phyloP scores from a whole-genome alignment of 2,797 vertebrate species.

The Xerus rutilus region DNA sequence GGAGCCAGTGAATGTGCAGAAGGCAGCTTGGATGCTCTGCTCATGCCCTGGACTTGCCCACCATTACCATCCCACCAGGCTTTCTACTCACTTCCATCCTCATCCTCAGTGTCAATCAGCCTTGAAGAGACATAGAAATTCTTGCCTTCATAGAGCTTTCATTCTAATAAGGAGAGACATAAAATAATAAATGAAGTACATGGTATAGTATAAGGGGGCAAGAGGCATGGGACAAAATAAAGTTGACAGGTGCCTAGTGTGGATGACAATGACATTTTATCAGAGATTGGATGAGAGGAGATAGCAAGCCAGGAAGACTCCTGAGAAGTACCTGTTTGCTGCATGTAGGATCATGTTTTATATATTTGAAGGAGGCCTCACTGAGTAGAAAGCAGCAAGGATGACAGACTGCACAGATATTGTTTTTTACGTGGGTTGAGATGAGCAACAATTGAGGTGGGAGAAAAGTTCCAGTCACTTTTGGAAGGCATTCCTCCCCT shows the following conservation, averaged over 20 bases:
- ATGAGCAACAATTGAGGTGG: background rate
- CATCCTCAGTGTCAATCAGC: background rate
- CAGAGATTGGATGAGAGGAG: background rate
- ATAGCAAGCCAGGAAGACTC: background rate
- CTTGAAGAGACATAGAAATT: background rate
- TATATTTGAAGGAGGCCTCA: background rate
- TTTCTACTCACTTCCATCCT: too few relatives aligned
- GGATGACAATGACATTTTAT: background rate
- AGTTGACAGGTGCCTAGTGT: background rate
- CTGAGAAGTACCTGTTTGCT: background rate
- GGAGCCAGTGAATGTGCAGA: background rate
- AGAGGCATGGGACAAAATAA: background rate
- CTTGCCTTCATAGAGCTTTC: background rate
- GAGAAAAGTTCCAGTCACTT: background rate
- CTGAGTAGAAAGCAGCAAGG: background rate
- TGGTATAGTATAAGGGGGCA: background rate
- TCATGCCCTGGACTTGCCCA: background rate
- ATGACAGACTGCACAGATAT: background rate
- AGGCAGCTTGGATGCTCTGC: accelerated
- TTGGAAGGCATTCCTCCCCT: background rate
- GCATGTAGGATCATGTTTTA: accelerated
- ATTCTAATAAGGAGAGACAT: background rate
- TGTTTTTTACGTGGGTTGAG: background rate
- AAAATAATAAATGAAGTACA: background rate
- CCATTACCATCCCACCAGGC: accelerated